Conservation (phyloP, 2,797 vertebrate species). For the Dipus sagitta region DNA sequence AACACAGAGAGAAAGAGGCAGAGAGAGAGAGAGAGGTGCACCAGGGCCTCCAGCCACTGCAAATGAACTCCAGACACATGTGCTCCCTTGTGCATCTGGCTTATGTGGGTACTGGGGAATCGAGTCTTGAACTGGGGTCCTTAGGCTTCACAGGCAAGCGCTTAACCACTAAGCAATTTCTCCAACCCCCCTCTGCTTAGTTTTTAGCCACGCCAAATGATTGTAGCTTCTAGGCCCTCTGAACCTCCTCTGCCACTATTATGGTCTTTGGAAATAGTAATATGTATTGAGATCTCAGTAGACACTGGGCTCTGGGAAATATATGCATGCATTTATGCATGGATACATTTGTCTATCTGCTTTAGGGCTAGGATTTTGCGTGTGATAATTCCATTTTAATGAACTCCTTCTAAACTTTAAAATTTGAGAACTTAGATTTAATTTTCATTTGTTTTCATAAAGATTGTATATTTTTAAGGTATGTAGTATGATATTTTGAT, state of each 20-base stretch:
- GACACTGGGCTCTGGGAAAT: not conserved
- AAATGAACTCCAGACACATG: too few species aligned
- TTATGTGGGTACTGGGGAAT: too few species aligned
- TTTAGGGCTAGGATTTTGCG: not conserved
- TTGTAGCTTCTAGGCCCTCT: not conserved
- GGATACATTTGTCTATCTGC: not conserved
- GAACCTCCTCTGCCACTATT: not conserved
- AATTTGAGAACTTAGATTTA: not conserved
- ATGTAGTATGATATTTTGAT: not conserved
- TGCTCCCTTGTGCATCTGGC: too few species aligned
- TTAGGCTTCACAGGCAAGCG: too few species aligned
- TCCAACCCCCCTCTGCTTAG: not conserved
- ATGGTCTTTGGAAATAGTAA: not conserved
- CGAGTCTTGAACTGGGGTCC: too few species aligned
- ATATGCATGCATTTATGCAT: not conserved
- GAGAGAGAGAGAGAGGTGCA: too few species aligned
- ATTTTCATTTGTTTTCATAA: not conserved
- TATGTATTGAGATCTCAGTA: not conserved
- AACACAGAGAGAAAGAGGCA: too few species aligned
- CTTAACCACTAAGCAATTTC: too few species aligned
- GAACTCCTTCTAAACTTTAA: not conserved
- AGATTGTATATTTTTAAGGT: not conserved
- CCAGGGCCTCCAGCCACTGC: too few species aligned
- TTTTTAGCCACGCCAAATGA: constrained; percentile 29
- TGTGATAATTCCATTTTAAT: constrained; percentile 29